Evolutionary conservation across 1,140 invertebrate species (phyloP).

Genomic region (Procambarus virginalis): DNA sequence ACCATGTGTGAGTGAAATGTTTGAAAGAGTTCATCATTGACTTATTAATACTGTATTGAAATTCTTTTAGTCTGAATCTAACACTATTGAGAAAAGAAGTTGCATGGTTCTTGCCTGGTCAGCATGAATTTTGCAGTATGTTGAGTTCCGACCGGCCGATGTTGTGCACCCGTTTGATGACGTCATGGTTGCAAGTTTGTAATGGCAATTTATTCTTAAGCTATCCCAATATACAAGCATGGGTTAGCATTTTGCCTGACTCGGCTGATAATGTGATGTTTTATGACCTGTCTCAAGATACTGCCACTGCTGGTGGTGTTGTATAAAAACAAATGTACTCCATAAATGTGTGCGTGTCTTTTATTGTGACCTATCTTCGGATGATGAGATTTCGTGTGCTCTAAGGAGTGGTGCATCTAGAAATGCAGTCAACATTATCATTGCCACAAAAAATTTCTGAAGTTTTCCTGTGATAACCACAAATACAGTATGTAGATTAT

Average conservation of each 20-base stretch:
- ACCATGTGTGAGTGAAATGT: neutral
- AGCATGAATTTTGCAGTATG: constrained; percentile 59
- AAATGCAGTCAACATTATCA: no score
- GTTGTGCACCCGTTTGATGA: constrained; percentile 66
- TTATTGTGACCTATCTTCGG: constrained; percentile 24
- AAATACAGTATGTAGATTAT: no score
- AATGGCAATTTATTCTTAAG: constrained; percentile 3
- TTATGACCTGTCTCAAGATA: constrained; percentile 44
- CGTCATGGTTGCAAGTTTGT: constrained; percentile 43
- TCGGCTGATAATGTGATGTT: constrained; percentile 6
- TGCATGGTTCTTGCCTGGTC: constrained; percentile 61
- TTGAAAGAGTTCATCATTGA: neutral
- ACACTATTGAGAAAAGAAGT: neutral
- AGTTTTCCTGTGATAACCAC: no score
- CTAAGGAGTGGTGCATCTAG: neutral
- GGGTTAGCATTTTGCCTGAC: constrained; percentile 48
- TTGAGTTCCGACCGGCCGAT: constrained; percentile 59
- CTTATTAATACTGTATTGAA: neutral
- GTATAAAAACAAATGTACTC: constrained; percentile 48
- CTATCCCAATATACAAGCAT: constrained; percentile 40
- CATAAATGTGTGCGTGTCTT: constrained; percentile 30
- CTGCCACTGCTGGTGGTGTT: constrained; percentile 46
- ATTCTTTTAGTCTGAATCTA: neutral
- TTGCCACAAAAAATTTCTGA: no score
- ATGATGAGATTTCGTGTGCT: neutral